phyloP scores from a whole-genome alignment of 2,888 invertebrate genomes.

The Platycnemis pennipes region DNA sequence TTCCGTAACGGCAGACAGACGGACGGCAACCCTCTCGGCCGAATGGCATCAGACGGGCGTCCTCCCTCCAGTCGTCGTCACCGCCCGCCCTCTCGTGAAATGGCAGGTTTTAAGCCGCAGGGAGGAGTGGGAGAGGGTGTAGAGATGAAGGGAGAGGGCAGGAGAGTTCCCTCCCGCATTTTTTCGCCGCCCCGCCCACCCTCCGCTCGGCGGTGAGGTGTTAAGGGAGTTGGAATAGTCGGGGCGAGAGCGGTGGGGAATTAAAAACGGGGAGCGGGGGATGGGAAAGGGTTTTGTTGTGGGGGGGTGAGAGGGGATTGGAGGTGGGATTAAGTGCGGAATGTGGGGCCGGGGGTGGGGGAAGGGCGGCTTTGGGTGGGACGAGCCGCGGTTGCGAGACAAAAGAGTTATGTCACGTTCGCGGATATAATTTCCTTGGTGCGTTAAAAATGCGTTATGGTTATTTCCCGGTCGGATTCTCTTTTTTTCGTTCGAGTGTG shows the following conservation, averaged over 20 bases:
- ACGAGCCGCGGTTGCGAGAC: conserved; percentile 25
- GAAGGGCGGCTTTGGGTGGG: neutral
- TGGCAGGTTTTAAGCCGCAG: conserved; percentile 10
- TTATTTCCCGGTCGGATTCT: conserved; percentile 51
- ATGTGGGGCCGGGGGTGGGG: neutral
- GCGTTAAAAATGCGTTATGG: conserved; percentile 57
- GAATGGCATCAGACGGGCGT: conserved; percentile 14
- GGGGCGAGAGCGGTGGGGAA: conserved; percentile 10
- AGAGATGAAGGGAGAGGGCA: neutral
- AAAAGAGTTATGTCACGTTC: conserved; percentile 62
- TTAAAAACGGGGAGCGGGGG: neutral
- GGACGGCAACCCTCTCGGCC: neutral
- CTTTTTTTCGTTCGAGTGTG: neutral
- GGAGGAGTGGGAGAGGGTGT: neutral
- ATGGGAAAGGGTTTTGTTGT: neutral
- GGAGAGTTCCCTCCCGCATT: neutral
- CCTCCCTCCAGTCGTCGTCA: neutral
- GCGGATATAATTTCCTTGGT: conserved; percentile 46
- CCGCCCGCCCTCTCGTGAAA: neutral
- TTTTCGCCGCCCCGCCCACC: neutral
- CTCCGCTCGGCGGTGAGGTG: neutral
- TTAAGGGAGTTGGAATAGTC: neutral
- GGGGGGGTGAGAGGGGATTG: neutral
- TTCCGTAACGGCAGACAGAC: neutral
- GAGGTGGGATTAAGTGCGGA: conserved; percentile 50